These are phyloP conservation scores for Tipula unca DNA, from an alignment of 2,888 invertebrate genomes.

Conservation along the genomic window DNA sequence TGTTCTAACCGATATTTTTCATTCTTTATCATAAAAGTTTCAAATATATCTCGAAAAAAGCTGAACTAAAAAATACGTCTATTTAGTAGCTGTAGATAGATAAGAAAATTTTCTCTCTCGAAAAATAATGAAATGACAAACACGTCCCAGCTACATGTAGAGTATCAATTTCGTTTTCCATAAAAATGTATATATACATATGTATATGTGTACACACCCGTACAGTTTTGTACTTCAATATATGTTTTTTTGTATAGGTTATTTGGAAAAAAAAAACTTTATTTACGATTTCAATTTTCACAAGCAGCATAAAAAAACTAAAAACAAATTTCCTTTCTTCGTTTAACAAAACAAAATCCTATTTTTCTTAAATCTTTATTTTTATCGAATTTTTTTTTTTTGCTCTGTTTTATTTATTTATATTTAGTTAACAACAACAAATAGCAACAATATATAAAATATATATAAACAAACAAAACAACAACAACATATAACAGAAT, in stretches of 20 bases:
- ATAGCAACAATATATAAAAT: background rate
- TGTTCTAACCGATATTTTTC: background rate
- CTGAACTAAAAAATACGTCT: background rate
- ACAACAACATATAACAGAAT: background rate
- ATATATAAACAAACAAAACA: background rate
- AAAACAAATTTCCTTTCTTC: constrained; percentile 8
- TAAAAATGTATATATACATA: background rate
- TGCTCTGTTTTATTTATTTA: background rate
- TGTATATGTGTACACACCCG: background rate
- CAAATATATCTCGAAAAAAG: background rate
- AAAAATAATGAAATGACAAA: background rate
- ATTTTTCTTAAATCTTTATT: constrained; percentile 1
- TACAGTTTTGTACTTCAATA: background rate
- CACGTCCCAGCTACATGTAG: background rate
- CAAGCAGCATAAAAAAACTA: background rate
- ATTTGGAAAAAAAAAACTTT: background rate
- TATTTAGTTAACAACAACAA: background rate
- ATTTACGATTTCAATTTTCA: constrained; percentile 14
- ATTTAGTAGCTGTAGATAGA: background rate
- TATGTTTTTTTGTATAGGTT: background rate
- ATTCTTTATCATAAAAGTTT: background rate
- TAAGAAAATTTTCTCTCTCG: background rate
- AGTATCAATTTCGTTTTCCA: background rate
- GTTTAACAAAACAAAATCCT: background rate
- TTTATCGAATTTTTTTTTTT: background rate